Conservation (phyloP, 2,888 invertebrate species). For the Platycnemis pennipes region DNA sequence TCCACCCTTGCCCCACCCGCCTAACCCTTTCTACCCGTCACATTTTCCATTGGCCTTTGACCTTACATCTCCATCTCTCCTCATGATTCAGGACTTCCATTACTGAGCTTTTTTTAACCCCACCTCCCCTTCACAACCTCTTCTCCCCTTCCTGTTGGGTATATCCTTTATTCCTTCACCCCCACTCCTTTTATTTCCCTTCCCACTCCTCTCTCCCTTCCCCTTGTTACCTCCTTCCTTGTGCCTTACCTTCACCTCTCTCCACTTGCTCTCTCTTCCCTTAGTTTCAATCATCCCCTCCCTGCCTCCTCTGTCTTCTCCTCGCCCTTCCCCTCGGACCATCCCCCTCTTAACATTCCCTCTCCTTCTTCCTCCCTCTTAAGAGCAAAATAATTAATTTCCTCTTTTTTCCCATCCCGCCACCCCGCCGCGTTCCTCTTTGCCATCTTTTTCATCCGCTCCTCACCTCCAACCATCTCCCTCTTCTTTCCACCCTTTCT, state of each 20-base stretch:
- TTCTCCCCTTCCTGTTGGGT: conserved; percentile 14
- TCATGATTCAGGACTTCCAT: conserved; percentile 51
- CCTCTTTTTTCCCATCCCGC: neutral
- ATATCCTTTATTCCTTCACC: neutral
- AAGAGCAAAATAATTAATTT: conserved; percentile 53
- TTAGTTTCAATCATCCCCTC: neutral
- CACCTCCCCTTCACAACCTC: conserved; percentile 73
- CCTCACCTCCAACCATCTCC: neutral
- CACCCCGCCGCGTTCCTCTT: neutral
- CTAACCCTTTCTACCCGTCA: conserved; percentile 1
- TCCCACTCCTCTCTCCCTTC: neutral
- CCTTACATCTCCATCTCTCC: conserved; percentile 28
- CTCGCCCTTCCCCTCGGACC: neutral
- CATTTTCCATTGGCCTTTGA: conserved; percentile 54
- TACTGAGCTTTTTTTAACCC: conserved; percentile 74
- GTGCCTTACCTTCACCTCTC: neutral
- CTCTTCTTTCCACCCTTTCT: conserved; percentile 4
- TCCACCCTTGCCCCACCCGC: neutral
- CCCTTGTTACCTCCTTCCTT: neutral
- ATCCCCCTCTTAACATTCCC: neutral
- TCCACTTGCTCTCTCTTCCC: neutral
- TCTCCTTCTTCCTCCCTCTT: conserved; percentile 48
- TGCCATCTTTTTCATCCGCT: neutral
- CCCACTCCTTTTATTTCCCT: neutral
- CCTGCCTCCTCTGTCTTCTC: neutral